phyloP scores from a whole-genome alignment of 2,888 invertebrate genomes.

The Rhagonycha fulva region DNA sequence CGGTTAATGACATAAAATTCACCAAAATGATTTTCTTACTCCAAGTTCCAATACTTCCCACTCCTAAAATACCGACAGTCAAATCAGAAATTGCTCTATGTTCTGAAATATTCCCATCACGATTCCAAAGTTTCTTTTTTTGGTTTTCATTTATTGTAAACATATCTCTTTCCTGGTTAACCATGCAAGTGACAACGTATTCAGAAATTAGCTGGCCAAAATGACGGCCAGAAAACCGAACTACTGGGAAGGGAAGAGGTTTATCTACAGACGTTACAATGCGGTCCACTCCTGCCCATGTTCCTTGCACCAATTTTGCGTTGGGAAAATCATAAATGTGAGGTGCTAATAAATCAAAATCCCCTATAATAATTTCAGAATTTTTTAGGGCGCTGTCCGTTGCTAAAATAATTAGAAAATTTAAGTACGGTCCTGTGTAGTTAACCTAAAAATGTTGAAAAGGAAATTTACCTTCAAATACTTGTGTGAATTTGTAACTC shows the following conservation, averaged over 20 bases:
- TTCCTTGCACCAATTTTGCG: conserved; percentile 56
- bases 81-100: conserved; percentile 55
- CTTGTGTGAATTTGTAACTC: conserved; percentile 41
- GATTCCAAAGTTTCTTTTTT: conserved; percentile 45
- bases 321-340: conserved; percentile 49
- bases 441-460: background rate
- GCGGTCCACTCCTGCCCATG: conserved; percentile 56
- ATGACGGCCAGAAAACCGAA: conserved; percentile 54
- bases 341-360: conserved; percentile 52
- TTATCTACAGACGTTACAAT: conserved; percentile 42
- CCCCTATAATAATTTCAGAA: conserved; percentile 53
- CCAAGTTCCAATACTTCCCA: conserved; percentile 59
- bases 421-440: background rate
- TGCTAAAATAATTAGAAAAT: background rate
- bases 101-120: conserved; percentile 46
- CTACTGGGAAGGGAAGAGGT: conserved; percentile 42
- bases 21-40: conserved; percentile 44
- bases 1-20: background rate
- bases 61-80: conserved; percentile 59
- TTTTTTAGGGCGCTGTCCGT: conserved; percentile 39
- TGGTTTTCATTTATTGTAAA: conserved; percentile 51
- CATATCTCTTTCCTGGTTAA: conserved; percentile 56
- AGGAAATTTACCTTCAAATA: conserved; percentile 41
- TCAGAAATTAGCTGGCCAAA: conserved; percentile 59
- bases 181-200: conserved; percentile 57